Base-by-base conservation (phyloP, 2,113 vertebrate species). In the Pitta sordida region DNA sequence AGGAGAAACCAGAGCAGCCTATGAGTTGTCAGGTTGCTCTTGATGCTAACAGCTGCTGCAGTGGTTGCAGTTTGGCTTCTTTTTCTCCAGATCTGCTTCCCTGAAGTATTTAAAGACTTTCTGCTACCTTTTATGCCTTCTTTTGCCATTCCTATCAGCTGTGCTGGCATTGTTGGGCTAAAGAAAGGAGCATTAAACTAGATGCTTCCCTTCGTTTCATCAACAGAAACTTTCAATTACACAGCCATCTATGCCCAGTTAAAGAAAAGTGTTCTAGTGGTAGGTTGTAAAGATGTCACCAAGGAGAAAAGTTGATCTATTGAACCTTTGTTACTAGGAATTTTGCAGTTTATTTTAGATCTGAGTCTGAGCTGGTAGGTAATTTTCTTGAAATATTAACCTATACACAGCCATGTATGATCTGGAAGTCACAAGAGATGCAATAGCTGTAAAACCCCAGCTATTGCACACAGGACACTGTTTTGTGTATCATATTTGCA, bases 211-310 rank as follows among this genome's bases (percentile, higher is more conserved):
- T 79, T 60, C 26, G 34, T 56, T 93, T 86, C 73, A 68, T 83
- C 76, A 86, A 34, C 52, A 91, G 64, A 88, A 95, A 39, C 11
- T 86, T 92, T 62, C 77, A 78, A 68, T 75, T 94, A 90, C 80
- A 78, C 41, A 80, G 62, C 63, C 48, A 74, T 58, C 55, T 80
- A 78, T 76, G 90, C 36, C 32, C 8, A 2, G 10, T 41, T 94
- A 65, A 69, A 70, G 79, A 80, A 63, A 12, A 67, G 49, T 1
- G 1, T 78, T 90, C 39, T 46, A 70, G 86, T 2, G 0, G 14
- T 29, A 80, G 39, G 34, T 39, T 93, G 60, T 80, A 91, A 91
- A 94, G 68, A 55, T 51, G 59, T 65, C 88, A 83, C 34, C 32
- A 56, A 55, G 60, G n/a, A 77, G 21, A 84, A 41, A 79, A 73